Percentiles rank a stretch among this genome's conserved stretches.
Evolutionary conservation across 2,797 vertebrate genomes (phyloP).

Genomic region (Buphagus erythrorhynchus): DNA sequence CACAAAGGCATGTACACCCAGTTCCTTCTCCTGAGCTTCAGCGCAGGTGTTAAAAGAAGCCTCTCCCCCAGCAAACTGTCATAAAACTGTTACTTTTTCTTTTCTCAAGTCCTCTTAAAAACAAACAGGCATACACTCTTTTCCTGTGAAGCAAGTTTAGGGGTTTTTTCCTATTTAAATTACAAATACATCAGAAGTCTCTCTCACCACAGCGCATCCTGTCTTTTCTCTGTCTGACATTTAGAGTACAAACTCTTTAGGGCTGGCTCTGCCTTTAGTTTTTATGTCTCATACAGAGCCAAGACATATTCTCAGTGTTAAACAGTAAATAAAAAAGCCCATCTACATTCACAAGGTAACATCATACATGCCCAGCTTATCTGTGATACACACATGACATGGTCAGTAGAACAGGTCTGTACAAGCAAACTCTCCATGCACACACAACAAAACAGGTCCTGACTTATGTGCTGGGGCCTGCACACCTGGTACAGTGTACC

Average conservation of each 20-base stretch:
- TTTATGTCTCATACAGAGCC: background rate
- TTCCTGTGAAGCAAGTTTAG: constrained; percentile 45
- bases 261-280: constrained; percentile 3
- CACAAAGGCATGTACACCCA: background rate
- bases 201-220: constrained; percentile 47
- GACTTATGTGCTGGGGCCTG: background rate
- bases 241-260: constrained; percentile 45
- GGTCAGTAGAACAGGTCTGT: background rate
- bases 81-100: constrained; percentile 39
- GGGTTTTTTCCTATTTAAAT: constrained; percentile 35
- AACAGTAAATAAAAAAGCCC: background rate
- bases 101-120: constrained; percentile 3
- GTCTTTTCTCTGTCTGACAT: constrained; percentile 60
- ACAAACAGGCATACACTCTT: background rate
- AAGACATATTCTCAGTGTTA: background rate
- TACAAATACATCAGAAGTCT: constrained; percentile 52
- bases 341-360: background rate
- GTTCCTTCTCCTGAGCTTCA: background rate
- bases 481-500: background rate
- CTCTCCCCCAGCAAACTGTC: constrained; percentile 44
- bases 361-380: background rate
- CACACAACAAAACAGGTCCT: background rate
- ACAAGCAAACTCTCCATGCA: background rate
- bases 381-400: background rate
- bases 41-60: constrained; percentile 43